Evolutionary conservation across 2,888 invertebrate genomes (phyloP), one percentile per base, ranked within the genome.

Genomic region (Cyrtodaria siliqua): DNA sequence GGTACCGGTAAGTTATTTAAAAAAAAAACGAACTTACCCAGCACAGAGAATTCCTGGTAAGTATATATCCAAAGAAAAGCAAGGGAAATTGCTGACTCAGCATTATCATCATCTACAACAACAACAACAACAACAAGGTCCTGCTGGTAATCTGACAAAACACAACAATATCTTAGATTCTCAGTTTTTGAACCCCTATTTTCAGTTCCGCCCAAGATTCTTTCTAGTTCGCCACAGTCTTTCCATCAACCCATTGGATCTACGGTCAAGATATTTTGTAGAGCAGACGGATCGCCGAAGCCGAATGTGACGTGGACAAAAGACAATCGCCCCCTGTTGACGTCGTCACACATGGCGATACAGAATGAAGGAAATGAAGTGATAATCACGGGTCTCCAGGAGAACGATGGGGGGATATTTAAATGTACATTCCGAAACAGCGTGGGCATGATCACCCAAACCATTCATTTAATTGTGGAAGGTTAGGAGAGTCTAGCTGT

Each of bases 281-380:
- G 97, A 94, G 98, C 98, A 79, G 97, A 97, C 94, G 98, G 98
- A 89, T 93, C 98, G 63, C 99, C 99, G 83, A 96, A 97, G 86
- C 99, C 99, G 76, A 97, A 97, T 94, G 97, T 98, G 90, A 95
- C 97, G 84, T 99, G 99, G 99, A 97, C 96, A 94, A 98, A 98
- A 94, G 89, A 90, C 70, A 82, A 74, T 18, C 59, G 60, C 20
- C 77, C 80, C 14, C 63, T 90, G n/a, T 57, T 59, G 44, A 77
- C 81, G 56, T 81, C 85, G 12, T 70, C 74, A 8, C 82, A 89
- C 6, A 57, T 87, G 33, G 73, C 73, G 12, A 74, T 89, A 20
- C 70, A 79, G 23, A 69, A 61, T 12, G 80, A 86, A 44, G 86
- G 85, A 9, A 82, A 80, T 52, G 79, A 98, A 93, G 95, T 98